Evolutionary conservation across 2,113 vertebrate genomes (phyloP), one percentile per base, ranked within the genome.

Genomic region (Ochotona princeps): DNA sequence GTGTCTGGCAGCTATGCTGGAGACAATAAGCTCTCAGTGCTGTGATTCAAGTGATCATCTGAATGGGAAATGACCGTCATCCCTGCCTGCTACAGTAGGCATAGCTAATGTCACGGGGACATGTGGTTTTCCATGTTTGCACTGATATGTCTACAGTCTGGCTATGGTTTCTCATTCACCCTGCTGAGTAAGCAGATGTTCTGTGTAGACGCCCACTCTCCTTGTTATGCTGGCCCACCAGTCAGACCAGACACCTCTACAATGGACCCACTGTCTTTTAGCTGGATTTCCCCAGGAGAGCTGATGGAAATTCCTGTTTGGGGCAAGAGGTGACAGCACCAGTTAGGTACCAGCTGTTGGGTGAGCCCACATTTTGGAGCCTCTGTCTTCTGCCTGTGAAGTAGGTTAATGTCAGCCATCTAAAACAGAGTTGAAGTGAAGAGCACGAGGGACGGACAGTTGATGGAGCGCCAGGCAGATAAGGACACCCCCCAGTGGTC

Each of bases 71-170:
- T 76, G 80, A 51, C 51, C 67, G 21, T 49, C 60, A n/a, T 12
- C 6, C 60, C 44, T 76, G 91, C 63, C 51, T 72, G 70, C n/a
- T 63, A 90, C 28, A 94, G 73, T 76, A 63, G 49, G 7, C 9
- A 3, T 4, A 14, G 1, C 51, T 2, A 0, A 32, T 74, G 44
- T 32, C 78, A 74, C 32, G 32, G 72, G 66, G 87, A 79, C 75
- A 44, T 5, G 73, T 57, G 70, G 85, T 93, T 88, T 57, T 88
- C 84, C 70, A 28, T 65, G 47, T 94, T 79, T 89, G 47, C 57
- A 54, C 38, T 54, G 69, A 23, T 73, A 18, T n/a, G 67, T 54
- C 60, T 3, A 0, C 38, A 47, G 47, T 79, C 65, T 73, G 75
- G 63, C 32, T 63, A 75, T 80, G 61, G 66, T 28, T 83, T n/a